A percentile compares a stretch with the other conserved stretches of the same genome.
phyloP scores from a whole-genome alignment of 2,888 invertebrate species.

The Horisme vitalbata region DNA sequence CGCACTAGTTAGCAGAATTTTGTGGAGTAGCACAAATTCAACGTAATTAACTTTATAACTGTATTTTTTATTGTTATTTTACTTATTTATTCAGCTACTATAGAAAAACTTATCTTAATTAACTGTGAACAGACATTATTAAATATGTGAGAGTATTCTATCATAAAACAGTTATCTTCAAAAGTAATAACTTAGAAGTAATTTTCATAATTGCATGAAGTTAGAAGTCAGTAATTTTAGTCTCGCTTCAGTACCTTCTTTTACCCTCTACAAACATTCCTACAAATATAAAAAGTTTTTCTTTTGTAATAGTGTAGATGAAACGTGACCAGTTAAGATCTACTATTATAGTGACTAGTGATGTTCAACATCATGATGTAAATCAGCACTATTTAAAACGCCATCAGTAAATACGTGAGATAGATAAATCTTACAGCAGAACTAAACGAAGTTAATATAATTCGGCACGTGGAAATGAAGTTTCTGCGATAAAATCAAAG shows the following conservation, averaged over 20 bases:
- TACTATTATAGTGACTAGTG: background rate
- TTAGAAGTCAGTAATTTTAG: no score
- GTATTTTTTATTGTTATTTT: background rate
- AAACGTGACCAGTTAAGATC: conserved; percentile 11
- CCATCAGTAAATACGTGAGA: conserved; percentile 16
- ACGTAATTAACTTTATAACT: conserved; percentile 6
- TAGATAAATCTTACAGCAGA: conserved; percentile 11
- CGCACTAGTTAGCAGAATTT: conserved; percentile 5
- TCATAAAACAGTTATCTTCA: background rate
- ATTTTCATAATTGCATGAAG: no score
- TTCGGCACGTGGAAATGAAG: background rate
- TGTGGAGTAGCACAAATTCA: conserved; percentile 19
- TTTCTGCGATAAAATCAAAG: no score
- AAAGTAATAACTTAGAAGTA: no score
- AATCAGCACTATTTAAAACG: conserved; percentile 15
- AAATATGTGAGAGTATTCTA: background rate
- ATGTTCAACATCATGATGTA: conserved; percentile 5
- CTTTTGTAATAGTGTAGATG: background rate
- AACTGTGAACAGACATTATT: conserved; percentile 4
- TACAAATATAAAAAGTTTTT: no score
- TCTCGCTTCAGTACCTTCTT: no score
- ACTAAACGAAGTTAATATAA: background rate
- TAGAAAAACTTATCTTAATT: conserved; percentile 10
- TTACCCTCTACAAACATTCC: no score
- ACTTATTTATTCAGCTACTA: background rate